Base-by-base conservation (phyloP, 2,888 invertebrate genomes). In the Aphidius colemani region DNA sequence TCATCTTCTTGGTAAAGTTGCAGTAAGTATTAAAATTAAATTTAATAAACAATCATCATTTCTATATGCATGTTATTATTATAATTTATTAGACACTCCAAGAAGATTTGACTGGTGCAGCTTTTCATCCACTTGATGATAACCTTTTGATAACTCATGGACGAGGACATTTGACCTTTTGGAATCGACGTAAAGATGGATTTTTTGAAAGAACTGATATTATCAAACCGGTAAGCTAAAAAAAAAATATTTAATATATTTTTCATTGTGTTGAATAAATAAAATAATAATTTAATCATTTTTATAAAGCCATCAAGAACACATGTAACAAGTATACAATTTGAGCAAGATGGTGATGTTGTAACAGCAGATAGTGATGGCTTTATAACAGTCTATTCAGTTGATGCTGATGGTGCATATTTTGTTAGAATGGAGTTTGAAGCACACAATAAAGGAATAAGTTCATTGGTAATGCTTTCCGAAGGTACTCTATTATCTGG, bases 281-380 rank as follows among this genome's bases (percentile, higher is more conserved):
- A 57, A 59, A 63, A 49, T 62, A 58, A 9, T 67, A 46, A 61
- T 59, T 10, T 41, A 40, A 8, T 69, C 72, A 45, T 63, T 13
- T 48, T 82, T 84, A 69, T 78, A 18, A 18, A 93, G 89, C 93
- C 94, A 0, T 91, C 93, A 10, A 88, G 94, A 62, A 93, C 93
- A 0, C 88, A 93, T 78, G 90, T 94, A 3, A 95, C 94, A 5
- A 92, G 94, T 66, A 85, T 96, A 13, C 94, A 95, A 76, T 96
- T 95, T 76, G 93, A 95, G 75, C 91, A 93, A 81, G 94, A 94
- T 77, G 96, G 95, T 7, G 95, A 95, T 78, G 93, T 96, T 2
- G 92, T 96, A 53, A 95, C 95, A 0, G 96, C 95, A 0, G 96
- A 96, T 76, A 92, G 93, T 67, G 94, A 94, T 78, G 96, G 96